Percentiles rank a stretch among this genome's conserved stretches.
Conservation (phyloP, 2,113 vertebrate species). For the Hemicordylus capensis region DNA sequence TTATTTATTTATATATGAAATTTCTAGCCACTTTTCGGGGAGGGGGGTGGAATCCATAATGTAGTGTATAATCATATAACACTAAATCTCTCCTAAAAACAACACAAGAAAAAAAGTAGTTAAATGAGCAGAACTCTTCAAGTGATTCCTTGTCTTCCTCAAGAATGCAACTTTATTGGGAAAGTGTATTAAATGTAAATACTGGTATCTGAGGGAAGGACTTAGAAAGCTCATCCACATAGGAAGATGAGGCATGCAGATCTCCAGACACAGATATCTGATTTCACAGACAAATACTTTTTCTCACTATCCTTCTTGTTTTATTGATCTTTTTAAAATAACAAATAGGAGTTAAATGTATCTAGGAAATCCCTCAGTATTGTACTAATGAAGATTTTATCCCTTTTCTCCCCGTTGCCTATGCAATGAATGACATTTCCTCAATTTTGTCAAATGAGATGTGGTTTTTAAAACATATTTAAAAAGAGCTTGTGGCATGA, state of each 20-base stretch:
- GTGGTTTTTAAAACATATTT: conserved; percentile 16
- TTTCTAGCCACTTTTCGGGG: no score
- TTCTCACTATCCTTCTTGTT: neutral
- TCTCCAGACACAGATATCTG: neutral
- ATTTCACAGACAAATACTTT: neutral
- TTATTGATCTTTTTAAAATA: neutral
- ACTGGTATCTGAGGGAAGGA: neutral
- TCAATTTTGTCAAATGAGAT: neutral
- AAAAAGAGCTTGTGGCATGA: neutral
- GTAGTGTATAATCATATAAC: no score
- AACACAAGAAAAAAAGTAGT: no score
- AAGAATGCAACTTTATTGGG: neutral
- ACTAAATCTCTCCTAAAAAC: no score
- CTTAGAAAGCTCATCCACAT: neutral
- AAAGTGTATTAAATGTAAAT: neutral
- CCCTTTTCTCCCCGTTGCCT: neutral
- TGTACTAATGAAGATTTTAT: conserved; percentile 8
- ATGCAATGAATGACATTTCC: neutral
- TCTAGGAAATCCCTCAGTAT: neutral
- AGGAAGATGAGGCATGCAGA: neutral
- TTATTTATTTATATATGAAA: no score
- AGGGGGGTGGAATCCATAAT: no score
- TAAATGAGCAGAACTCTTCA: neutral
- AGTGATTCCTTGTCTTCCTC: neutral
- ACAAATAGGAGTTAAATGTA: neutral